Evolutionary conservation across 2,888 invertebrate species (phyloP).

Genomic region (Chalcis sispes): DNA sequence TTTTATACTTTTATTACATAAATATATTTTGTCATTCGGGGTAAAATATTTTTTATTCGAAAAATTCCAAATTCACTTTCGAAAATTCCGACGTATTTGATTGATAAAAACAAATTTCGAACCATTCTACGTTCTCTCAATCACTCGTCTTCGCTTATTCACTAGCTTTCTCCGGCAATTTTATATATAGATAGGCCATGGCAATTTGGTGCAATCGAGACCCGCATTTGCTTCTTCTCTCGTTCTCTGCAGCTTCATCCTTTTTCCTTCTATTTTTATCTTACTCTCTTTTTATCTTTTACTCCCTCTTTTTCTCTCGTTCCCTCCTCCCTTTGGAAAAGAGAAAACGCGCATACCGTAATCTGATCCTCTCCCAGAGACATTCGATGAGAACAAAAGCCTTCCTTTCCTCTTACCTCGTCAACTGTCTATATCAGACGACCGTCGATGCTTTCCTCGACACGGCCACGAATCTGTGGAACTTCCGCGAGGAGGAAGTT

Average conservation of each 20-base stretch:
- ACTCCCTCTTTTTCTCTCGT: constrained; percentile 52
- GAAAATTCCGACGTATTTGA: too few species aligned
- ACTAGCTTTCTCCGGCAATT: constrained; percentile 61
- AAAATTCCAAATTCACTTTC: too few species aligned
- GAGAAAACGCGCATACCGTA: constrained; percentile 62
- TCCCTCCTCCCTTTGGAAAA: constrained; percentile 5
- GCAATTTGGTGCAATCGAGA: constrained; percentile 69
- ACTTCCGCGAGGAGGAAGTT: constrained; percentile 24
- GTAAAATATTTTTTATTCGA: too few species aligned
- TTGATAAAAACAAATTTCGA: too few species aligned
- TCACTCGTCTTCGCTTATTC: not conserved
- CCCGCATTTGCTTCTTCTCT: constrained; percentile 61
- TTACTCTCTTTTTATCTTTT: constrained; percentile 21
- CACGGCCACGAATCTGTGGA: not conserved
- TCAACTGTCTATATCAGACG: not conserved
- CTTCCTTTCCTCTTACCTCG: constrained; percentile 13
- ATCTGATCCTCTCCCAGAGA: constrained; percentile 67
- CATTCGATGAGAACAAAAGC: constrained; percentile 68
- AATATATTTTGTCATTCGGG: too few species aligned
- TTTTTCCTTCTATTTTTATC: too few species aligned
- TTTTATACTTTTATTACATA: too few species aligned
- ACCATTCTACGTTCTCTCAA: too few species aligned
- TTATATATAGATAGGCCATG: constrained; percentile 58
- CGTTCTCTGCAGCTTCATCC: not conserved
- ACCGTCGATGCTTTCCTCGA: not conserved